Percentiles rank a stretch among this genome's conserved stretches.
phyloP scores from a whole-genome alignment of 2,888 invertebrate genomes.

The Thera obeliscata region DNA sequence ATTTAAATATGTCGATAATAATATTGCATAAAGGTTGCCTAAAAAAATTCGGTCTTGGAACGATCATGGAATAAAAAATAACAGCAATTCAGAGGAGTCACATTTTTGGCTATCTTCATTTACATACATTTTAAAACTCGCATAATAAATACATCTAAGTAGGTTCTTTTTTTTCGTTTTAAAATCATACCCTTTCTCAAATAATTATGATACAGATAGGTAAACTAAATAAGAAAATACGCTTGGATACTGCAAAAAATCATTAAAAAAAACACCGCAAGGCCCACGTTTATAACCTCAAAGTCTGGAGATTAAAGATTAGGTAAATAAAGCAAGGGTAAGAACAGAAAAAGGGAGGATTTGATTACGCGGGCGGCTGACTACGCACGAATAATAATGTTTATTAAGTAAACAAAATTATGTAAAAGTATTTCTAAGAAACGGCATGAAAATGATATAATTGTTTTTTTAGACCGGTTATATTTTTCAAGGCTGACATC shows the following conservation, averaged over 20 bases:
- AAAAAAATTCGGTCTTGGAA: too few species aligned
- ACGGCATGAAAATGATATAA: slow-evolving; percentile 3
- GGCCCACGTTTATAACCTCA: slow-evolving; percentile 28
- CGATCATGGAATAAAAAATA: too few species aligned
- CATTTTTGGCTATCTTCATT: too few species aligned
- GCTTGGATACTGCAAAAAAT: slow-evolving; percentile 34
- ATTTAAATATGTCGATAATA: too few species aligned
- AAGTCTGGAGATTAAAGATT: slow-evolving; percentile 40
- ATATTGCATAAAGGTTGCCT: too few species aligned
- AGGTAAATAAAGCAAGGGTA: slow-evolving; percentile 42
- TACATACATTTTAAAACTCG: too few species aligned
- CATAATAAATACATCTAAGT: too few species aligned
- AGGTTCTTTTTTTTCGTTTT: too few species aligned
- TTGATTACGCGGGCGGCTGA: slow-evolving; percentile 40
- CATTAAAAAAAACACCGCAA: slow-evolving; percentile 25
- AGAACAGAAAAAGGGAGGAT: slow-evolving; percentile 44
- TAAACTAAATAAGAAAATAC: not conserved
- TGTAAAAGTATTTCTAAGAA: slow-evolving; percentile 25
- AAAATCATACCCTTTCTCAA: too few species aligned
- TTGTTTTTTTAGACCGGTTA: not conserved
- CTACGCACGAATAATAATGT: slow-evolving; percentile 38
- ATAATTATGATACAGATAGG: too few species aligned
- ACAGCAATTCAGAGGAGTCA: too few species aligned
- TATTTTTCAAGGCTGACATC: too few species aligned
- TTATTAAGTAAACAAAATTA: slow-evolving; percentile 32